phyloP scores from a whole-genome alignment of 2,888 invertebrate genomes.

The Entomobrya proxima region DNA sequence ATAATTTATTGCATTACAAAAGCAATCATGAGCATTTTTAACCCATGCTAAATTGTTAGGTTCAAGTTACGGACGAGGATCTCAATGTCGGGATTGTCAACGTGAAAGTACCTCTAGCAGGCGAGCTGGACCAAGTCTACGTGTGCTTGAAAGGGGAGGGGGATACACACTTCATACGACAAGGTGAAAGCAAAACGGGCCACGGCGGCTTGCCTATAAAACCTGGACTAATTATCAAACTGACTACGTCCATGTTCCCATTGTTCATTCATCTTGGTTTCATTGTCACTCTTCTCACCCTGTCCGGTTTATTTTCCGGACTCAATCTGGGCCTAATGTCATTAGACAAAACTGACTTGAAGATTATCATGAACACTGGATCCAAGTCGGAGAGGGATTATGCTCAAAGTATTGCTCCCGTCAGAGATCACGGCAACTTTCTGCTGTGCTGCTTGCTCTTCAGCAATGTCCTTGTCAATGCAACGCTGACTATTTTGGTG shows the following conservation, averaged over 20 bases:
- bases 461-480: conserved; percentile 96
- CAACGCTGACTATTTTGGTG: conserved; percentile 96
- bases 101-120: conserved; percentile 52
- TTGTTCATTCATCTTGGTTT: conserved; percentile 86
- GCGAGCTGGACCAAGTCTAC: conserved; percentile 65
- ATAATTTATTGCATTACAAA: too few species aligned
- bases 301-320: conserved; percentile 97
- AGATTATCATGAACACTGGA: conserved; percentile 95
- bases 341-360: conserved; percentile 94
- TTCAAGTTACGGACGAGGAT: conserved; percentile 11
- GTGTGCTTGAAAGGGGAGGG: conserved; percentile 43
- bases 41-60: conserved; percentile 8
- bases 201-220: conserved; percentile 45
- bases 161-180: conserved; percentile 19
- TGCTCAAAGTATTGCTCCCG: conserved; percentile 93
- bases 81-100: conserved; percentile 41
- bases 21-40: too few species aligned
- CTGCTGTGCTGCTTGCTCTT: conserved; percentile 87
- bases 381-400: conserved; percentile 89
- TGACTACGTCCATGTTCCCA: conserved; percentile 84
- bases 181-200: conserved; percentile 56
- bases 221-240: conserved; percentile 80
- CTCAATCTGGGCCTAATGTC: conserved; percentile 98
- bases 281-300: conserved; percentile 79
- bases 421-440: conserved; percentile 93